A percentile compares a stretch with the other conserved stretches of the same genome.
These are phyloP conservation scores for Prietella phreatophila DNA, from an alignment of 2,113 vertebrate species.

Conservation along the genomic window DNA sequence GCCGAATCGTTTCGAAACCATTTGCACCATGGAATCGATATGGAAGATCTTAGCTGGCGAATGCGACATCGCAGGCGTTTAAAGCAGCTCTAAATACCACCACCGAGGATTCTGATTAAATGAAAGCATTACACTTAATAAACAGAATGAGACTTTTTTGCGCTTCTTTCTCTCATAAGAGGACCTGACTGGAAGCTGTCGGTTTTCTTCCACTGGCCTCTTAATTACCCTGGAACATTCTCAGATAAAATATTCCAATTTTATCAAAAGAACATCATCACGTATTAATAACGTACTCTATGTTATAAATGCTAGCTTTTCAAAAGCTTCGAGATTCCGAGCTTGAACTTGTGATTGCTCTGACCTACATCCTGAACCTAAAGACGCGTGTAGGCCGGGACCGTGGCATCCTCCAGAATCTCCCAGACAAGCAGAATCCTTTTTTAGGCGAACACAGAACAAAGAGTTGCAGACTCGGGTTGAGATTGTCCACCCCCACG, in stretches of 20 bases:
- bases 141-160: neutral
- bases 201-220: neutral
- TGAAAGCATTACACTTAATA: neutral
- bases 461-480: conserved; percentile 41
- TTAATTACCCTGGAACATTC: conserved; percentile 47
- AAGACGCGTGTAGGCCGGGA: neutral
- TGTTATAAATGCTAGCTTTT: conserved; percentile 46
- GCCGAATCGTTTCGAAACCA: neutral
- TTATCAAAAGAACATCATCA: conserved; percentile 57
- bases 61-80: neutral
- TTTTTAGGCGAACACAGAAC: conserved; percentile 43
- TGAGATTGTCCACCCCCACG: neutral
- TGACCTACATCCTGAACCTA: neutral
- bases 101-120: neutral
- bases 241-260: conserved; percentile 31
- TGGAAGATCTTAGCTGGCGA: too few relatives aligned
- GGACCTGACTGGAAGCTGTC: neutral
- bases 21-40: too few relatives aligned
- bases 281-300: conserved; percentile 41
- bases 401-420: conserved; percentile 22
- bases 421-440: conserved; percentile 31
- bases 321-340: conserved; percentile 20
- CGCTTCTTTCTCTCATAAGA: neutral
- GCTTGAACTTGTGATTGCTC: neutral
- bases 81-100: neutral